Base-by-base conservation (phyloP, 2,797 vertebrate genomes). In the Mionectes olivaceus region DNA sequence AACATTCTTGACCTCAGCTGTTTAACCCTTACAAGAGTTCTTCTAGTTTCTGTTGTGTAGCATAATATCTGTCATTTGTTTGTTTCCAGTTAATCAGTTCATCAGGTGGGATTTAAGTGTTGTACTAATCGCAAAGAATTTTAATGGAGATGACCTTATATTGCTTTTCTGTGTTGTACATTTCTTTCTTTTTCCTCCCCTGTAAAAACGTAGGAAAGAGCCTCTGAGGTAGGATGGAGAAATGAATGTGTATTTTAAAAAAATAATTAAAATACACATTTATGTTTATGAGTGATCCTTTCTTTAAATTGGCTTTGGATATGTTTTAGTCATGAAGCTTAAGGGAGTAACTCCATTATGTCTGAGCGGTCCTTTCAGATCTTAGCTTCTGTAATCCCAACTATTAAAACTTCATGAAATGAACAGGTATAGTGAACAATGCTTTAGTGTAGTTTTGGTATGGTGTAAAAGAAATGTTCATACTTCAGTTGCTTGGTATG, bases 351-450 rank as follows among this genome's bases (percentile, higher is more conserved):
- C 49, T 94, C 59, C 18, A 8, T 73, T 88, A 63, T 89, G 41
- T 81, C 35, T 18, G 8, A 88, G 25, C 83, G 46, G 47, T 89
- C 25, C n/a, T 94, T 96, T 59, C 39, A 30, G 47, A 67, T 11
- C 43, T 89, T 57, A 47, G 21, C 87, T 93, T 75, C n/a, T 10
- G 15, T 86, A 53, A 67, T 92, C 33, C 24, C 17, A 65, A 18
- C 89, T 94, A 61, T 87, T 91, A 90, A 83, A 92, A 87, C 49
- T 39, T 82, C 71, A 70, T 79, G 46, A 96, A 96, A 96, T 88
- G 39, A 83, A 23, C 50, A 75, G 63, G 60, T 35, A 7, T 81
- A 88, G 68, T 79, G 83, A 82, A 92, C 61, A 64, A 49, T 91
- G 50, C 39, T 84, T 89, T 92, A 85, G 73, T 94, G 35, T 47